Percentiles rank a stretch among this genome's conserved stretches.
These are phyloP conservation scores for Megatriorchis doriae DNA, from an alignment of 2,113 vertebrate species.

Conservation along the genomic window DNA sequence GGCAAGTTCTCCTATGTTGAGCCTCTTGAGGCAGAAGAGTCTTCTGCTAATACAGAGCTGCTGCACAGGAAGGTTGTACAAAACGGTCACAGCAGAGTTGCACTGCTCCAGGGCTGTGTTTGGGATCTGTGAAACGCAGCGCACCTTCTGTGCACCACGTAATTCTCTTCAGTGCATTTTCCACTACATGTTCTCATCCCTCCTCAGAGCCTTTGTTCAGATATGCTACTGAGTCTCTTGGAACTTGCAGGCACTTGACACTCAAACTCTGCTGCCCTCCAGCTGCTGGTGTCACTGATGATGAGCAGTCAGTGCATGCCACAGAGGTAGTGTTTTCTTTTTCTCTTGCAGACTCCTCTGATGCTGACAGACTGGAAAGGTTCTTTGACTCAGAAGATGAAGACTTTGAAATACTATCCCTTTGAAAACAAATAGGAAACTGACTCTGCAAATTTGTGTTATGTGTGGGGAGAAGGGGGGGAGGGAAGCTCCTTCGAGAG, in stretches of 20 bases:
- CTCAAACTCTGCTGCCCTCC: background rate
- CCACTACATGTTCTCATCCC: background rate
- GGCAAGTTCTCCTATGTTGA: background rate
- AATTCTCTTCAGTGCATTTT: background rate
- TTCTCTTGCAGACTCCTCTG: conserved; percentile 85
- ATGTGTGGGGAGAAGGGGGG: conserved; percentile 51
- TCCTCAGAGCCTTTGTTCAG: background rate
- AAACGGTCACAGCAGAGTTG: background rate
- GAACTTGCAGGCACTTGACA: background rate
- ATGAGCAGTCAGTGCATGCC: background rate
- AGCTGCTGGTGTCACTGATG: background rate
- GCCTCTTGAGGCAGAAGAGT: background rate
- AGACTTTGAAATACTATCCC: conserved; percentile 96
- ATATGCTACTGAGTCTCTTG: background rate
- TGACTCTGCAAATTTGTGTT: conserved; percentile 53
- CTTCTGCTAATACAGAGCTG: background rate
- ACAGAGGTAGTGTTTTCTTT: background rate
- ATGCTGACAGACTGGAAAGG: conserved; percentile 89
- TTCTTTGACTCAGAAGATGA: conserved; percentile 98
- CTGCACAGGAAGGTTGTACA: background rate
- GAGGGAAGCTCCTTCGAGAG: conserved; percentile 65
- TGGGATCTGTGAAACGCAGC: rapidly evolving
- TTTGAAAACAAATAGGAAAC: conserved; percentile 76
- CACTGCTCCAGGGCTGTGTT: background rate
- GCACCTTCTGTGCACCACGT: rapidly evolving